Evolutionary conservation across 2,113 vertebrate species (phyloP).

Genomic region (Pseudopipra pipra): DNA sequence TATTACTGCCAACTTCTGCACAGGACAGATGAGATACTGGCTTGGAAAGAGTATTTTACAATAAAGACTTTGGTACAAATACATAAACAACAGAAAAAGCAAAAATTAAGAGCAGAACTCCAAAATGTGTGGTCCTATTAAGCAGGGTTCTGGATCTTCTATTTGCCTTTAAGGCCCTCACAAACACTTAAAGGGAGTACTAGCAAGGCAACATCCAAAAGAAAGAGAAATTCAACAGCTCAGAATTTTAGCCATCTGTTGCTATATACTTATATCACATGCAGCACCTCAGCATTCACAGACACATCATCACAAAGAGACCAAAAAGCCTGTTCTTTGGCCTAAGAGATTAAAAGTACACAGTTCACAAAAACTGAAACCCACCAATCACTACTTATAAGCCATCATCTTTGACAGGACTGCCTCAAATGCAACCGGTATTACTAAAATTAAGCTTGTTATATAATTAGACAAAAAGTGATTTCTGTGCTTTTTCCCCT

Average conservation of each 20-base stretch:
- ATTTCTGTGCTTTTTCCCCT: background rate
- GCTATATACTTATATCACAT: background rate
- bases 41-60: background rate
- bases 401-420: background rate
- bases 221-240: background rate
- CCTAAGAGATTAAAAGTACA: background rate
- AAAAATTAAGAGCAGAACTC: background rate
- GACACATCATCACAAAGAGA: background rate
- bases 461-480: background rate
- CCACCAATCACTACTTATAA: background rate
- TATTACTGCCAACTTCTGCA: background rate
- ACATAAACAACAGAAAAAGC: background rate
- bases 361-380: background rate
- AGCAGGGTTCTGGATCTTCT: background rate
- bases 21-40: background rate
- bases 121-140: background rate
- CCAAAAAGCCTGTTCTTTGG: background rate
- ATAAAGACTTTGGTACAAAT: background rate
- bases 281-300: background rate
- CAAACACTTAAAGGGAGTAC: background rate
- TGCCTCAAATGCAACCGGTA: background rate
- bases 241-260: background rate
- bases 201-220: background rate
- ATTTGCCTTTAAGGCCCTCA: background rate
- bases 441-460: background rate